Conservation (phyloP, 2,888 invertebrate genomes). For the Escarpia spicata region DNA sequence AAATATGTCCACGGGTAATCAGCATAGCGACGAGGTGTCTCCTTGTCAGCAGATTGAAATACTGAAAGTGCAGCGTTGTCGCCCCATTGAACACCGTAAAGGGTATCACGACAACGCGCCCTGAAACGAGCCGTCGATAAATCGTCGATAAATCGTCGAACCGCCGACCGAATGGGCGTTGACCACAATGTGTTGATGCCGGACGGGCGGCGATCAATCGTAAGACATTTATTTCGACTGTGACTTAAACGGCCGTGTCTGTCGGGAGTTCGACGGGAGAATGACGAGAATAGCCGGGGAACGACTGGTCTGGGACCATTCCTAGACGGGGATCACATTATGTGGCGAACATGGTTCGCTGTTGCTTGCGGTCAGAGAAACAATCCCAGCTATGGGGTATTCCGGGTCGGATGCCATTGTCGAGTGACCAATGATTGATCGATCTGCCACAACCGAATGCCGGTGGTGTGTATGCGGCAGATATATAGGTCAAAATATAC, state of each 20-base stretch:
- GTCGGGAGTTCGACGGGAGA: not conserved
- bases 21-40: not conserved
- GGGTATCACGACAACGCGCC: not conserved
- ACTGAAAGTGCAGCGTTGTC: not conserved
- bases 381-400: not conserved
- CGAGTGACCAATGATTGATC: not conserved
- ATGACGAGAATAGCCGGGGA: not conserved
- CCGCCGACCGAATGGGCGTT: slow-evolving; percentile 10
- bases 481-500: not conserved
- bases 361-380: not conserved
- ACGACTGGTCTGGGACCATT: not conserved
- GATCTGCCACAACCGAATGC: not conserved
- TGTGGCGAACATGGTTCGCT: not conserved
- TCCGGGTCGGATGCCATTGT: not conserved
- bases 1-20: not conserved
- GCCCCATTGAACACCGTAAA: not conserved
- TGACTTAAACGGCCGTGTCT: not conserved
- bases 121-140: not conserved
- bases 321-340: slow-evolving; percentile 8
- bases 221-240: slow-evolving; percentile 13
- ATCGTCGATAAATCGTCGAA: slow-evolving; percentile 16
- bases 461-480: not conserved
- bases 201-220: not conserved
- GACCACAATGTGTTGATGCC: slow-evolving; percentile 3
- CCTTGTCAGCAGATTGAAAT: not conserved